Base-by-base conservation (phyloP, 64 coral and sea anemone species). In the Anthopleura sola region DNA sequence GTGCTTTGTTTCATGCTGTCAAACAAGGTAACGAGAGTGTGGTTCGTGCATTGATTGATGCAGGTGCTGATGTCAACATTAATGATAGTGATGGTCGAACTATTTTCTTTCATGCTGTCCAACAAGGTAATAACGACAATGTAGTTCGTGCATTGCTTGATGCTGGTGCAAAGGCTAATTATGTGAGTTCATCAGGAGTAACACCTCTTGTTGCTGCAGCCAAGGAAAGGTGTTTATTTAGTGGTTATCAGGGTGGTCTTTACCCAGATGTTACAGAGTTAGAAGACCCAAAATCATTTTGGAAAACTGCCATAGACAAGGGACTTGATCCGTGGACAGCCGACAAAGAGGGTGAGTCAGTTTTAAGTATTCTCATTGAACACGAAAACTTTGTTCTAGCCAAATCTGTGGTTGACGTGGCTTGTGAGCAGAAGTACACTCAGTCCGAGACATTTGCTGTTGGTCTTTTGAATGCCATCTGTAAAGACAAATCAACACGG, bases 271-370 rank as follows among this genome's bases (percentile, higher is more conserved):
- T 47, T 78, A 5, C 33, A 77, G 32, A 28, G n/a, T 28, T 17
- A 15, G 75, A 78, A 48, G 38, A 38, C 4, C 37, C 34, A n/a
- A 69, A 69, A 69, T 40, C 36, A 0, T 78, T 78, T 24, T 78
- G 76, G 76, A 20, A 78, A 24, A 78, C 76, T 44, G 76, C 24
- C 37, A 77, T 77, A 2, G 31, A 77, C 2, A 37, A 37, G 74
- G 74, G 74, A 37, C 37, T 77, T 77, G 74, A 77, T 77, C 37
- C 37, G 21, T 77, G 74, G 74, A 77, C 74, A 37, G 11, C 32
- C 5, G 74, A 77, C 31, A 19, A 77, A 14, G 11, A 18, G 13
- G 16, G 50, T 53, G 7, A 12, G 50, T 53, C 50, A 53, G 50
- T 53, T 53, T 53, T 53, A 14, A 53, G 7, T 53, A 53, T 53